Conservation (phyloP, 2,888 invertebrate genomes). For the Troides helena region DNA sequence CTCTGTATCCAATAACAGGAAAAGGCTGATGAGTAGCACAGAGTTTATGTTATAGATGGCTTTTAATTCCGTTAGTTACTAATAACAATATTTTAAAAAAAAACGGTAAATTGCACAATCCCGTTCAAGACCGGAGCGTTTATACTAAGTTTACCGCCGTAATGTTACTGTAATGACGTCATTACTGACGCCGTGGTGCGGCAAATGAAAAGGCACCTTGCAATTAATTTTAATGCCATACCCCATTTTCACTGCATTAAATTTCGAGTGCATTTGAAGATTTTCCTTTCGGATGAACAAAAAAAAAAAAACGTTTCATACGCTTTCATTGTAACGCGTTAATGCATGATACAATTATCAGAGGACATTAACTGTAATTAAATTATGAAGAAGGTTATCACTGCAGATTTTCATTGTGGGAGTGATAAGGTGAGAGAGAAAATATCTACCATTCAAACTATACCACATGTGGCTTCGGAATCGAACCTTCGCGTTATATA, state of each 20-base stretch:
- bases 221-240: slow-evolving; percentile 30
- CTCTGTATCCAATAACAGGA: no score
- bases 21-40: no score
- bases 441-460: no score
- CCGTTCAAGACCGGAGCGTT: slow-evolving; percentile 1
- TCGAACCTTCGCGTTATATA: no score
- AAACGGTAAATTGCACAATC: not conserved
- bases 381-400: no score
- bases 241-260: slow-evolving; percentile 28
- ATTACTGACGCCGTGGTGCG: slow-evolving; percentile 18
- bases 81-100: not conserved
- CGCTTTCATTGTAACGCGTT: not conserved
- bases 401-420: no score
- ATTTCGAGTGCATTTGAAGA: slow-evolving; percentile 26
- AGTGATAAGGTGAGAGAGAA: no score
- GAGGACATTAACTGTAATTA: no score
- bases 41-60: no score
- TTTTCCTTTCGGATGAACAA: slow-evolving; percentile 16
- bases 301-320: not conserved
- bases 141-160: slow-evolving; percentile 12
- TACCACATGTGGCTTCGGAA: no score
- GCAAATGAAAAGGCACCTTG: slow-evolving; percentile 25
- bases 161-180: slow-evolving; percentile 28
- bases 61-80: no score
- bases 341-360: no score